These are phyloP conservation scores for Olivierus martensii DNA, from an alignment of 1,140 invertebrate species.

Conservation along the genomic window DNA sequence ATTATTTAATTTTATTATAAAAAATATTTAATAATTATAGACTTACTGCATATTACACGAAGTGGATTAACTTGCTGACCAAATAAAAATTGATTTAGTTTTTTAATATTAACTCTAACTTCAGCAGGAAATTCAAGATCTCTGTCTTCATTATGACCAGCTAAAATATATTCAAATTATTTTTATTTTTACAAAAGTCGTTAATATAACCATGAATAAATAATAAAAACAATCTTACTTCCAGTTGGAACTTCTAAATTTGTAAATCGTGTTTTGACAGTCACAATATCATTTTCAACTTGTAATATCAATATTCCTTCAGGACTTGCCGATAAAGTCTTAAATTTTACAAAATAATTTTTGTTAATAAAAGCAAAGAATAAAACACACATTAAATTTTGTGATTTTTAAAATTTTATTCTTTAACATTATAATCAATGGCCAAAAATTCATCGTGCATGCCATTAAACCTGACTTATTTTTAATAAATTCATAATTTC, in stretches of 20 bases:
- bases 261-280: constrained; percentile 60
- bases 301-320: constrained; percentile 52
- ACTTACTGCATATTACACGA: constrained; percentile 41
- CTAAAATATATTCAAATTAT: constrained; percentile 1
- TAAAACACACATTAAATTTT: too few relatives aligned
- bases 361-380: too few relatives aligned
- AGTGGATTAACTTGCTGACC: constrained; percentile 43
- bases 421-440: too few relatives aligned
- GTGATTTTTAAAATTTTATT: too few relatives aligned
- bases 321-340: constrained; percentile 49
- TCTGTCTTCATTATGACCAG: neutral
- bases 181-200: too few relatives aligned
- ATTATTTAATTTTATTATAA: too few relatives aligned
- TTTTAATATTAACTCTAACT: constrained; percentile 40
- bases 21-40: too few relatives aligned
- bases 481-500: too few relatives aligned
- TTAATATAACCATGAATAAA: too few relatives aligned
- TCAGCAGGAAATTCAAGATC: constrained; percentile 17
- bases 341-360: constrained; percentile 7
- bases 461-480: too few relatives aligned
- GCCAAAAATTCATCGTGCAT: too few relatives aligned
- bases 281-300: constrained; percentile 57
- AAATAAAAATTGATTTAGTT: constrained; percentile 39
- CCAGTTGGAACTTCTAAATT: constrained; percentile 27
- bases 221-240: too few relatives aligned